Conservation (phyloP, 2,113 vertebrate genomes). For the Pavo muticus region DNA sequence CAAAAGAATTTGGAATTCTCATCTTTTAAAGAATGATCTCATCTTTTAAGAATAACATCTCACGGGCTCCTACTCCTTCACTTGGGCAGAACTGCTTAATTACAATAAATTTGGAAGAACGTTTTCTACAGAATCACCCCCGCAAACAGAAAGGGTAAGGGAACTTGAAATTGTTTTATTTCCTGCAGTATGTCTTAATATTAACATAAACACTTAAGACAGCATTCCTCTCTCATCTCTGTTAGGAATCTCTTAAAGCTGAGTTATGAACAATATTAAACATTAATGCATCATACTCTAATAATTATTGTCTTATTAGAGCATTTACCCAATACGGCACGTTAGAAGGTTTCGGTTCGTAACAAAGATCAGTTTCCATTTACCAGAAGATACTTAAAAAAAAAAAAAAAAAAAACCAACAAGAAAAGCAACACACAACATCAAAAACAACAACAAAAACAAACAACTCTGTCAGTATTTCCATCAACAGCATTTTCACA, state of each 20-base stretch:
- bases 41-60: too few relatives aligned
- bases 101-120: not conserved
- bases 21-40: not conserved
- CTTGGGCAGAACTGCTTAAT: not conserved
- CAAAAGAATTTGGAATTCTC: not conserved
- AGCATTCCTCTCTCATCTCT: slow-evolving; percentile 16
- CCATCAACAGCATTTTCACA: slow-evolving; percentile 74
- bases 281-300: slow-evolving; percentile 13
- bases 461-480: slow-evolving; percentile 68
- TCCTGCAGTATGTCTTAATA: slow-evolving; percentile 25
- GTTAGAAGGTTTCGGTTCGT: slow-evolving; percentile 21
- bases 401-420: not conserved
- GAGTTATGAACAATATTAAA: slow-evolving; percentile 45
- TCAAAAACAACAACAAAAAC: not conserved
- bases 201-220: slow-evolving; percentile 49
- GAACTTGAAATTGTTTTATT: slow-evolving; percentile 17
- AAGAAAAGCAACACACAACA: not conserved
- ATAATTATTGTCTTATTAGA: slow-evolving; percentile 17
- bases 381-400: slow-evolving; percentile 75
- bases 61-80: not conserved
- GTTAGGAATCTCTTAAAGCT: slow-evolving; percentile 25
- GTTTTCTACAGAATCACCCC: not conserved
- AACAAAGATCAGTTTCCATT: slow-evolving; percentile 63
- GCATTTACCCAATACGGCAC: slow-evolving; percentile 30
- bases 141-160: not conserved